phyloP scores from a whole-genome alignment of 2,797 vertebrate genomes.

The Paguma larvata region DNA sequence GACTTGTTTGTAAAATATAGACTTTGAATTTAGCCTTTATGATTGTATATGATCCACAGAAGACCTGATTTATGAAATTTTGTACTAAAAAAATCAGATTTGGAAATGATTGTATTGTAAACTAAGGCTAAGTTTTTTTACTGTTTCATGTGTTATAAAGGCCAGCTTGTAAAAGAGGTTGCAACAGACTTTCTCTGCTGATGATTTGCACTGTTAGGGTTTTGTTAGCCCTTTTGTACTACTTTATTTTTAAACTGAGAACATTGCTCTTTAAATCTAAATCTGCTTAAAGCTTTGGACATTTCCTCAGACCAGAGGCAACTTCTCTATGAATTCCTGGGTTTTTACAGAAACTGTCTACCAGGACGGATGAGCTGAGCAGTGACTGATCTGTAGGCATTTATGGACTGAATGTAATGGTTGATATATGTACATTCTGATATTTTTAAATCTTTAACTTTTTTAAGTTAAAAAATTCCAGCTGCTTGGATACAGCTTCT shows the following conservation, averaged over 20 bases:
- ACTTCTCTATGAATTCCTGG: constrained; percentile 80
- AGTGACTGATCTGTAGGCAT: constrained; percentile 86
- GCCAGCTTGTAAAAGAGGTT: constrained; percentile 98
- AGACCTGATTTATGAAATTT: constrained; percentile 98
- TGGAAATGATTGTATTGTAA: constrained; percentile 99
- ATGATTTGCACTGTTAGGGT: constrained; percentile 95
- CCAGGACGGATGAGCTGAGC: constrained; percentile 87
- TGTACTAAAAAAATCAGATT: constrained; percentile 95
- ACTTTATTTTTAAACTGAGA: constrained; percentile 90
- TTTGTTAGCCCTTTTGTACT: constrained; percentile 90
- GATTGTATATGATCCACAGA: constrained; percentile 99
- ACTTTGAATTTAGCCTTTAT: constrained; percentile 98
- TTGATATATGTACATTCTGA: constrained; percentile 84
- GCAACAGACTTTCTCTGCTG: constrained; percentile 95
- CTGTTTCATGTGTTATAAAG: constrained; percentile 94
- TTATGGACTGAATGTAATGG: constrained; percentile 83
- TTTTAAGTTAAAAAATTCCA: constrained; percentile 83
- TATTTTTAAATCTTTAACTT: constrained; percentile 86
- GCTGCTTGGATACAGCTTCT: constrained; percentile 88
- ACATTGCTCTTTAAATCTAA: constrained; percentile 88
- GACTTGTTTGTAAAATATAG: constrained; percentile 96
- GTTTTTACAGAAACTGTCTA: constrained; percentile 83
- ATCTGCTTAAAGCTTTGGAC: constrained; percentile 82
- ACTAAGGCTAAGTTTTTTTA: constrained; percentile 96
- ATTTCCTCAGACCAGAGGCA: constrained; percentile 81